phyloP scores from a whole-genome alignment of 2,888 invertebrate genomes.

The Mystacides longicornis region DNA sequence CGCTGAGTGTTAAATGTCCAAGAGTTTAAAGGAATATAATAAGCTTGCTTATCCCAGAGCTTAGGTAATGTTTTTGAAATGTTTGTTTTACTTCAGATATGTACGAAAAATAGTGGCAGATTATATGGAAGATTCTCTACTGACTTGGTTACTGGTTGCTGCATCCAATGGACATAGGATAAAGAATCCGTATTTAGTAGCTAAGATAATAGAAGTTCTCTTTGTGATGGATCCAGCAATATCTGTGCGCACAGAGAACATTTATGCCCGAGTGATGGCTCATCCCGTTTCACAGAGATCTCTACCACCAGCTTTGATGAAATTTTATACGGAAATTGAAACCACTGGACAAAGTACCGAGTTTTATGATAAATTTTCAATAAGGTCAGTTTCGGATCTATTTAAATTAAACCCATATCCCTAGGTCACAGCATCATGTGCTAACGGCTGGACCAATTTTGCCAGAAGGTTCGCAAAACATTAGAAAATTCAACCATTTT shows the following conservation, averaged over 20 bases:
- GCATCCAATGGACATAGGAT: slow-evolving; percentile 87
- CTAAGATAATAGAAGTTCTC: slow-evolving; percentile 89
- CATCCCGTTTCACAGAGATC: slow-evolving; percentile 77
- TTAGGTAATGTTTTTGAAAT: not conserved
- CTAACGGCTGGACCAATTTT: no score
- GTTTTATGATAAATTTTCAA: slow-evolving; percentile 99
- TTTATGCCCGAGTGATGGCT: slow-evolving; percentile 75
- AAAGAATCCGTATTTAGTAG: slow-evolving; percentile 93
- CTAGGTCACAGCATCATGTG: no score
- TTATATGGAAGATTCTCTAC: slow-evolving; percentile 72
- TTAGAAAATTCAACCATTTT: no score
- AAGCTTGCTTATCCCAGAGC: no score
- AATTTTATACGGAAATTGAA: slow-evolving; percentile 97
- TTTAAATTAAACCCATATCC: no score
- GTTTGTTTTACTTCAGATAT: slow-evolving; percentile 51
- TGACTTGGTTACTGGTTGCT: slow-evolving; percentile 82
- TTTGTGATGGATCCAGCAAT: slow-evolving; percentile 71
- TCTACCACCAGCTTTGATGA: slow-evolving; percentile 88
- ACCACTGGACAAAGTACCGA: slow-evolving; percentile 96
- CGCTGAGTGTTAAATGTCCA: not conserved
- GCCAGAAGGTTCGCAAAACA: no score
- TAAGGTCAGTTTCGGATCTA: no score
- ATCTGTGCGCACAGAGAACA: slow-evolving; percentile 46
- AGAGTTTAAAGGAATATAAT: not conserved
- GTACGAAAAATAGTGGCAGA: slow-evolving; percentile 67